Evolutionary conservation across 2,113 vertebrate species (phyloP).

Genomic region (Ursus arctos): DNA sequence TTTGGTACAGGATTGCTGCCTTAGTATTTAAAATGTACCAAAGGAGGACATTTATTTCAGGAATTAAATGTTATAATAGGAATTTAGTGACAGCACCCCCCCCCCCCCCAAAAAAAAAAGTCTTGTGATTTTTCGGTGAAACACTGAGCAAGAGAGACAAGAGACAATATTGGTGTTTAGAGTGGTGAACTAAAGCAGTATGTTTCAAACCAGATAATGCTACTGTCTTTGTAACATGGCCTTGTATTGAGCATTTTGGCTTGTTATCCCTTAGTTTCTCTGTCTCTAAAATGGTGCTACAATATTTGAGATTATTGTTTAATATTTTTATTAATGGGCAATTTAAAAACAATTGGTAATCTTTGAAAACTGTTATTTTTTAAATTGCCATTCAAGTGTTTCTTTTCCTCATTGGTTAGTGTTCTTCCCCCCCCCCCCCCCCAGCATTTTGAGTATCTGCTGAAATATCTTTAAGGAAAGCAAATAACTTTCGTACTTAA

Average conservation of each 20-base stretch:
- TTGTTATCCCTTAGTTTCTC: conserved; percentile 55
- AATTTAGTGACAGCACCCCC: conserved; percentile 59
- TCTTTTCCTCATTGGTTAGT: not conserved
- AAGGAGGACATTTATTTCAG: conserved; percentile 76
- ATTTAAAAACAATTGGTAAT: conserved; percentile 12
- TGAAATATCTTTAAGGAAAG: conserved; percentile 51
- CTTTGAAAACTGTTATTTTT: conserved; percentile 73
- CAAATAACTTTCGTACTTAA: conserved; percentile 53
- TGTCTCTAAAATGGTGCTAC: conserved; percentile 40
- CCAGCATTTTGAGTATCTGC: not conserved
- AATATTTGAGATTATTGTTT: not conserved
- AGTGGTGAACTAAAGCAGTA: not conserved
- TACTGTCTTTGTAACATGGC: conserved; percentile 13
- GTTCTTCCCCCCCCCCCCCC: not conserved
- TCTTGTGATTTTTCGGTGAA: conserved; percentile 53
- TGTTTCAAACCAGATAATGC: not conserved
- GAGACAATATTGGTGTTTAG: not conserved
- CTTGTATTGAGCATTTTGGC: conserved; percentile 28
- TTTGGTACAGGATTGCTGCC: conserved; percentile 66
- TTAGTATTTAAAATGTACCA: conserved; percentile 78
- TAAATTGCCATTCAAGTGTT: conserved; percentile 8
- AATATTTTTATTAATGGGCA: not conserved
- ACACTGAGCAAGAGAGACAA: not conserved
- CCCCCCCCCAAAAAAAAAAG: not conserved
- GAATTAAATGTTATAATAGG: conserved; percentile 74